Evolutionary conservation across 2,113 vertebrate genomes (phyloP), one percentile per base, ranked within the genome.

Genomic region (Syngnathus floridae): DNA sequence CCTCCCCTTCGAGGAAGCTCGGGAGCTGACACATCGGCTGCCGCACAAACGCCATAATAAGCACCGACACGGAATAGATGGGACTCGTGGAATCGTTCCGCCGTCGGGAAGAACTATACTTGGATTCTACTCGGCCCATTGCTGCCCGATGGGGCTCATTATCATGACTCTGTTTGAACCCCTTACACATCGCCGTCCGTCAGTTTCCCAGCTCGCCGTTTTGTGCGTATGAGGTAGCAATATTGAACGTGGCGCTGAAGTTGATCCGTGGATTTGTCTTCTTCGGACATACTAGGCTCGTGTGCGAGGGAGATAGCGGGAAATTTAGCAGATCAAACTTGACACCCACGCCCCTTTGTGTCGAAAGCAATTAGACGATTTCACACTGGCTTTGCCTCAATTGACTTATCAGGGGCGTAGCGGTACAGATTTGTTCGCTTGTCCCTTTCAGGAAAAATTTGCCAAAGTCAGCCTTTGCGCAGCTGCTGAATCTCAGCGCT

Each of bases 1-100:
- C 21, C 40, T 61, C 38, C 59, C 38, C 38, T 61, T 40, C n/a
- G 59, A 61, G 59, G 59, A 61, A 61, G 59, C 40, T 61, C 21
- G 40, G 38, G 21, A 41, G 37, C 21, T 31, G 59, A 61, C 59
- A 61, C 38, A 26, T 26, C 21, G n/a, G 40, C 21, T 13, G 21
- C 40, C 16, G 59, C 59, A 61, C 38, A 61, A 26, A 21, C 59
- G 37, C 12, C 6, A 12, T 61, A 43, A 43, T 43, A 43, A 61
- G 59, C 40, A 36, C n/a, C 26, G 59, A 61, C n/a, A 36, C 45
- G 40, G n/a, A 43, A 61, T 61, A 61, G 59, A 43, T 61, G 21
- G 59, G 21, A 61, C 59, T 61, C 21, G 40, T 22, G 59, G 38
- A 43, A 61, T 61, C 14, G 40, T 21, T 61, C 26, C 13, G 21